These are phyloP conservation scores for Hydropotes inermis DNA, from an alignment of 2,113 vertebrate genomes.

Conservation along the genomic window DNA sequence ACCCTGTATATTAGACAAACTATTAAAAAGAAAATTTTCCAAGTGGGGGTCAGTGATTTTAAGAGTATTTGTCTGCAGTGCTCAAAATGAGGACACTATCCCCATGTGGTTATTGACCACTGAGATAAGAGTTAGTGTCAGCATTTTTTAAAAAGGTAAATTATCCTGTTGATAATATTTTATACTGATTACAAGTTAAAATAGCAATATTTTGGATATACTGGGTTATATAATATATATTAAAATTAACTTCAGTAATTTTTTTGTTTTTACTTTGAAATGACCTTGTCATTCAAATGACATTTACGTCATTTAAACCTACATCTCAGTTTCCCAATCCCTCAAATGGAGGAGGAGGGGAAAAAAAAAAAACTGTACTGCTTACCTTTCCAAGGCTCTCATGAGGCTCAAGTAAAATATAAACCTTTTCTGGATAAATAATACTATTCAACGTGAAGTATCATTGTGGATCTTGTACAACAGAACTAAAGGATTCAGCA, in stretches of 20 bases:
- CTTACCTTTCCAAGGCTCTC: neutral
- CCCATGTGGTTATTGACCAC: neutral
- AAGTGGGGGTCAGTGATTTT: neutral
- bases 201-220: neutral
- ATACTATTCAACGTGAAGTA: neutral
- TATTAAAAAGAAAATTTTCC: neutral
- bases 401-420: neutral
- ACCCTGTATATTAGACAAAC: neutral
- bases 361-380: neutral
- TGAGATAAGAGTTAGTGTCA: neutral
- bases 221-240: neutral
- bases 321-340: constrained; percentile 20
- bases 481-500: neutral
- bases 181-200: neutral
- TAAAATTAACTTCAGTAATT: constrained; percentile 12
- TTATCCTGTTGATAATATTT: neutral
- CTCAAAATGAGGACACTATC: neutral
- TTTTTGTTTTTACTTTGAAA: constrained; percentile 6
- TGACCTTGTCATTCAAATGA: constrained; percentile 1
- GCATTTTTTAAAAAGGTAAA: neutral
- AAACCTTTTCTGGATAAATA: neutral
- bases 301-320: neutral
- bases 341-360: neutral
- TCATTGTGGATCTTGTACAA: neutral
- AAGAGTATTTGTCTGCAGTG: neutral